A percentile compares a stretch with the other conserved stretches of the same genome.
Evolutionary conservation across 2,113 vertebrate species (phyloP).

Genomic region (Elephas maximus): DNA sequence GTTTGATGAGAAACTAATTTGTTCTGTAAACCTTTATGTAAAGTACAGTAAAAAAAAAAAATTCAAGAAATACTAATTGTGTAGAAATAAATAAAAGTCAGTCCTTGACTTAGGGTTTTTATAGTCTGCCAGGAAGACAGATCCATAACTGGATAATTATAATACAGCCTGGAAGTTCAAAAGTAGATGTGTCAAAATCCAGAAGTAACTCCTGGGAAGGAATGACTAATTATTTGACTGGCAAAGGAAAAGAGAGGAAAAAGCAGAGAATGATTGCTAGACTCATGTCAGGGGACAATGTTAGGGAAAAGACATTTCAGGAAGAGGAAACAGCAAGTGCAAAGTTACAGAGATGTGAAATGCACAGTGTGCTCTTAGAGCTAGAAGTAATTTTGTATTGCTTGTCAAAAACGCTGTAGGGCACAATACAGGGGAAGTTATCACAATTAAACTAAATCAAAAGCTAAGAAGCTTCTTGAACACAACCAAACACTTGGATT

Average conservation of each 20-base stretch:
- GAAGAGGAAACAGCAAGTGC: background rate
- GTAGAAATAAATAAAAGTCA: conserved; percentile 20
- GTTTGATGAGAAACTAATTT: no score
- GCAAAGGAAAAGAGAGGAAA: background rate
- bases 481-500: no score
- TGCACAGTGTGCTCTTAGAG: background rate
- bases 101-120: background rate
- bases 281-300: background rate
- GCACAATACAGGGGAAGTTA: no score
- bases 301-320: background rate
- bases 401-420: background rate
- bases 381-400: background rate
- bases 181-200: background rate
- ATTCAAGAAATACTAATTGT: background rate
- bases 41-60: no score
- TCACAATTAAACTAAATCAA: no score
- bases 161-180: background rate
- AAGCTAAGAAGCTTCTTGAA: no score
- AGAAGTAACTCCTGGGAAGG: background rate
- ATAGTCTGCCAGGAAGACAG: background rate
- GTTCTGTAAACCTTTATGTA: no score
- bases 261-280: background rate
- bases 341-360: background rate
- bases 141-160: conserved; percentile 26
- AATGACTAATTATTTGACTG: background rate